Evolutionary conservation across 2,113 vertebrate species (phyloP).

Genomic region (Todiramphus chloris): DNA sequence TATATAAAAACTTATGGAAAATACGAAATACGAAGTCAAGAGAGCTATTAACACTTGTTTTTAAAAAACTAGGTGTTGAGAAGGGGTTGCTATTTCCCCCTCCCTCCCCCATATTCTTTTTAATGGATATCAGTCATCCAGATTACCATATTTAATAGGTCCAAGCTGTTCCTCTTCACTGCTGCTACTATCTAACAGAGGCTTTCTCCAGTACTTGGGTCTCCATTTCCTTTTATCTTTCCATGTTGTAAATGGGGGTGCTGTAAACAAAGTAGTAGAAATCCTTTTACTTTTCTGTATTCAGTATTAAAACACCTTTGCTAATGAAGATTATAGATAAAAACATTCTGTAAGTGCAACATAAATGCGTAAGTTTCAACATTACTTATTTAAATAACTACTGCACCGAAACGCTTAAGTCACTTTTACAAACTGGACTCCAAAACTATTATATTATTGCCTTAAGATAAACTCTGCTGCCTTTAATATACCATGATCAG

Average conservation of each 20-base stretch:
- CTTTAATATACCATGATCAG: background rate
- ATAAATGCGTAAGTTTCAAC: background rate
- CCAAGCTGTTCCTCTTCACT: constrained; percentile 76
- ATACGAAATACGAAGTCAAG: background rate
- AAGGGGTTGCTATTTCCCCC: background rate
- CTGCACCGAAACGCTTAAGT: background rate
- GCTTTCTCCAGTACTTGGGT: constrained; percentile 80
- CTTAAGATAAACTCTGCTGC: background rate
- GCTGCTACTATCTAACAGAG: constrained; percentile 67
- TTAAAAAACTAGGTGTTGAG: background rate
- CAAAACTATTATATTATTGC: background rate
- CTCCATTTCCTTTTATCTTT: constrained; percentile 91
- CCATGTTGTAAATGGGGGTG: constrained; percentile 92
- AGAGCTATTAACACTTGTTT: background rate
- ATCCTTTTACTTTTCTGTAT: background rate
- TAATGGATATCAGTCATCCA: background rate
- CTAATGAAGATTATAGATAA: background rate
- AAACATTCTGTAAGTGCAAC: background rate
- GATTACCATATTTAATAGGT: constrained; percentile 79
- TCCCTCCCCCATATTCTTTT: background rate
- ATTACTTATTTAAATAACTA: background rate
- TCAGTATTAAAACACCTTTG: background rate
- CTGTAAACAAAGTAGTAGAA: constrained; percentile 57
- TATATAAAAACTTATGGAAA: background rate
- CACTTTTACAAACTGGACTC: background rate